A percentile compares a stretch with the other conserved stretches of the same genome.
Evolutionary conservation across 2,888 invertebrate species (phyloP).

Genomic region (Ypsolopha scabrella): DNA sequence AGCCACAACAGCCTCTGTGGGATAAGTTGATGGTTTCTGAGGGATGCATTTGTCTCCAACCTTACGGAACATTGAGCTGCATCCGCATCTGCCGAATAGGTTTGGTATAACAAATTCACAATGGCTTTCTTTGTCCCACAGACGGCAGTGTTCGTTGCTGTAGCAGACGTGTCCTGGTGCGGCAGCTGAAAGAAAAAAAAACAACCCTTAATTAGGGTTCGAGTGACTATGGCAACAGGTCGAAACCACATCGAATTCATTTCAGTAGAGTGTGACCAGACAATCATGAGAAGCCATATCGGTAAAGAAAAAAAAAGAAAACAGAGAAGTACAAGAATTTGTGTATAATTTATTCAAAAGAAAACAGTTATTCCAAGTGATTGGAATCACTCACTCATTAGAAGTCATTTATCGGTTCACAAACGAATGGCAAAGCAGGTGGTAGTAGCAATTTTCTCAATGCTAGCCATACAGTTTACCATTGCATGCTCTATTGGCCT

Average conservation of each 20-base stretch:
- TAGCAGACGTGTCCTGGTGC: conserved; percentile 89
- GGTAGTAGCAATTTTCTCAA: conserved; percentile 35
- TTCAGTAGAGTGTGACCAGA: no score
- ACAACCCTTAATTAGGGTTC: background rate
- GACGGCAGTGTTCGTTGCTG: conserved; percentile 88
- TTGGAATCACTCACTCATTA: no score
- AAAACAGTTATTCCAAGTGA: background rate
- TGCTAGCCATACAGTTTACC: conserved; percentile 32
- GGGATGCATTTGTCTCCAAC: conserved; percentile 74
- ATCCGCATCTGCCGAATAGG: conserved; percentile 89
- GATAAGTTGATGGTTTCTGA: conserved; percentile 33
- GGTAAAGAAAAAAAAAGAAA: no score
- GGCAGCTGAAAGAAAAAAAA: conserved; percentile 75
- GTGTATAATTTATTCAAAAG: no score
- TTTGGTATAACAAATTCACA: conserved; percentile 92
- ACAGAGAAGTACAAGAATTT: no score
- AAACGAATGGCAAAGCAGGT: conserved; percentile 14
- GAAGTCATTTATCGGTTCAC: conserved; percentile 1
- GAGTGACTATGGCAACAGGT: no score
- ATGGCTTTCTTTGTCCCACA: conserved; percentile 86
- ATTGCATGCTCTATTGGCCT: conserved; percentile 43
- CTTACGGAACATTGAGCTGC: conserved; percentile 76
- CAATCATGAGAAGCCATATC: no score
- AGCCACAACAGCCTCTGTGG: conserved; percentile 49
- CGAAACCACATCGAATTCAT: no score